These are phyloP conservation scores for Nephila pilipes DNA, from an alignment of 1,140 invertebrate species.

Conservation along the genomic window DNA sequence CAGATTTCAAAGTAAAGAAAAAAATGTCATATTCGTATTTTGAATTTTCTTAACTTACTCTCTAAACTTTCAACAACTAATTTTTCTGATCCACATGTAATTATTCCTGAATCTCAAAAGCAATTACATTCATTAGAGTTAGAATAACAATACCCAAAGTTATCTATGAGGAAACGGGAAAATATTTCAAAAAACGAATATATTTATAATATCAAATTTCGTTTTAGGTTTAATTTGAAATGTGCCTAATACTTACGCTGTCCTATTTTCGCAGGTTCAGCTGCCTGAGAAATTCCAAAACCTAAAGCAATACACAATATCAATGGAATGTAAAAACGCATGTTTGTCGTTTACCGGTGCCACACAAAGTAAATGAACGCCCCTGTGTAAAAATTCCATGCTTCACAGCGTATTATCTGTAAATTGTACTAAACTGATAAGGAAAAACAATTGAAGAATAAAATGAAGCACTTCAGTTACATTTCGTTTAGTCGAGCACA, in stretches of 20 bases:
- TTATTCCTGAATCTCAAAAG: neutral
- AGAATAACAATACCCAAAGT: neutral
- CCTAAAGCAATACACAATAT: neutral
- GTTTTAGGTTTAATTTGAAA: neutral
- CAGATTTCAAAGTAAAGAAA: too few relatives aligned
- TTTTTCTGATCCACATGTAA: neutral
- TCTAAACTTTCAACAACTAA: neutral
- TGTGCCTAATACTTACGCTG: neutral
- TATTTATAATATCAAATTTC: neutral
- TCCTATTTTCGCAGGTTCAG: constrained; percentile 17
- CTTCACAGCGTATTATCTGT: neutral
- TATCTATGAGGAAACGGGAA: too few relatives aligned
- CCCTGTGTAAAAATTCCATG: neutral
- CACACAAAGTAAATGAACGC: neutral
- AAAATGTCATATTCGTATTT: too few relatives aligned
- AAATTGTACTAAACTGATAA: neutral
- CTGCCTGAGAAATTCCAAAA: neutral
- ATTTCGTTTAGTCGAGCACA: too few relatives aligned
- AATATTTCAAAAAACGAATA: neutral
- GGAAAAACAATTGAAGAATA: neutral
- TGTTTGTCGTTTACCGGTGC: neutral
- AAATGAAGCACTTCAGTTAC: neutral
- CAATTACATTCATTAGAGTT: neutral
- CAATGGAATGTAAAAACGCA: neutral
- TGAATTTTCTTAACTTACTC: too few relatives aligned